Evolutionary conservation across 2,888 invertebrate species (phyloP), one percentile per base, ranked within the genome.

Genomic region (Tryphoninae sp.): DNA sequence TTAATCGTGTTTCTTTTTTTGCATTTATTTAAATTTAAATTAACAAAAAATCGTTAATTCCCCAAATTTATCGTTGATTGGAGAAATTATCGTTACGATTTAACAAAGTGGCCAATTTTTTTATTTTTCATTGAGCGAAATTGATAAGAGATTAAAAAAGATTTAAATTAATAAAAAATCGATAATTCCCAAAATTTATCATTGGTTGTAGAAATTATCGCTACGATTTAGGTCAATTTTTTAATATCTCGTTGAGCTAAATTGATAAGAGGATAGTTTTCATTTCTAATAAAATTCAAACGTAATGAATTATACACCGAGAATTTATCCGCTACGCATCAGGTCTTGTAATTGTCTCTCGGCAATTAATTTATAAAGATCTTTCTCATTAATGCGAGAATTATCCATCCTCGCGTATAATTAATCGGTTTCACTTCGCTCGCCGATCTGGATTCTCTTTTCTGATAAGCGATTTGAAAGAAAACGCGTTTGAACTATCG

Each of bases 341-440:
- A 71, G 45, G 11, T 26, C 11, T 23, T 58, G 23, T 59, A 67
- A 75, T 59, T 49, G 33, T 75, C 45, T 75, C 19, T 22, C 45
- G 59, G 13, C 13, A 64, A 75, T 75, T 58, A 59, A 58, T n/a
- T 19, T 40, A 33, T 16, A 16, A 13, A 40, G 55, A 67, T 67
- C 23, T 59, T 26, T 65, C 53, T 16, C 22, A 16, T 13, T 16
- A 19, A n/a, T 22, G 19, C 16, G 22, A 71, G 13, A 2, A 64
- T 73, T 62, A 40, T 40, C n/a, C 23, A 61, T 61, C 45, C 11
- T n/a, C 16, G 40, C 55, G 23, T 45, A 40, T 62, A 71, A 77
- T 61, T 55, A 71, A 71, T 62, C 69, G 62, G 22, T 64, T 77
- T 64, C 77, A 64, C 55, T 77, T 69, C 53, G 71, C 55, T 45